Base-by-base conservation (phyloP, 2,113 vertebrate genomes). In the Cavia porcellus region DNA sequence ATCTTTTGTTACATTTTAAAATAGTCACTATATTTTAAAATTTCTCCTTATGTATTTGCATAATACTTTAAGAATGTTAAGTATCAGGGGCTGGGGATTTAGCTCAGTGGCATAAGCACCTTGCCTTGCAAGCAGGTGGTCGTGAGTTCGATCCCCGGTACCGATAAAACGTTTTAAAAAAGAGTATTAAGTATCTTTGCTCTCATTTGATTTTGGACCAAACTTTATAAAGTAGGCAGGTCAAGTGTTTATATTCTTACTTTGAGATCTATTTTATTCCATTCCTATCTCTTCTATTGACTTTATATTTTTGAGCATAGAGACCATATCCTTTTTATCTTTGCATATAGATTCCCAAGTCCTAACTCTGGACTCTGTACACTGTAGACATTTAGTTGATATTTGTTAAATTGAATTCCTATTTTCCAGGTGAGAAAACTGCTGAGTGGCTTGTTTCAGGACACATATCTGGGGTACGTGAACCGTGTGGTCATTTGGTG, bases 181-280 rank as follows among this genome's bases (percentile, higher is more conserved):
- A 83, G 45, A 55, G 66, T 4, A n/a, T 28, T 57, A 84, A 64
- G 32, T 52, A 68, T n/a, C 50, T 30, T 70, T 85, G 70, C 86
- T 74, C 38, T 77, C 64, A 82, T 77, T 82, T 96, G 74, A 92
- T 77, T 96, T 52, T 79, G 90, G 35, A 35, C 12, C 35, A 80
- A 68, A 55, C 13, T 14, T 3, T 30, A 22, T 20, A 20, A 89
- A 57, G 45, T 19, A 88, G 55, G 55, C 30, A 77, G 70, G 70
- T 25, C 62, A 57, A 64, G 62, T 75, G 64, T 75, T 59, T 83
- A 77, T 13, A 80, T 22, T 61, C 64, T 94, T 94, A 86, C 74
- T 82, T 86, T 20, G 8, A 57, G 13, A 61, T 92, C 42, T 95
- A 47, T 7, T 75, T 93, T 30, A 77, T 61, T 77, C 82, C 7